phyloP scores from a whole-genome alignment of 1,140 invertebrate genomes.

The Euglossa dilemma region DNA sequence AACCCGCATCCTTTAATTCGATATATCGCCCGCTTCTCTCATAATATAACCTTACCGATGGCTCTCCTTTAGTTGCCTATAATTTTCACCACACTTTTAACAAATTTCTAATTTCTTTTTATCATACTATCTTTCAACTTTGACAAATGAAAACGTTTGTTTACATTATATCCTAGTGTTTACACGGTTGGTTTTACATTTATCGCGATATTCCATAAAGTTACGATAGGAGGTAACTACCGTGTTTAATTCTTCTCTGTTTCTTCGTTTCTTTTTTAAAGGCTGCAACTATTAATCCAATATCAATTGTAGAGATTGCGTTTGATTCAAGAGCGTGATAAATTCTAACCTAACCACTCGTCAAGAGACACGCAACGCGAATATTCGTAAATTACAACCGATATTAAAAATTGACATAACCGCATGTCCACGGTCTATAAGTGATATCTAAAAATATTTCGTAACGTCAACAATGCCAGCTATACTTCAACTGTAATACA shows the following conservation, averaged over 20 bases:
- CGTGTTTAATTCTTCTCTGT: background rate
- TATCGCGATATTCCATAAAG: too few relatives aligned
- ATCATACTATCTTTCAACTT: background rate
- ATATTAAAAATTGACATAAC: background rate
- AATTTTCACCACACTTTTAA: background rate
- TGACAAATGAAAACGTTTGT: background rate
- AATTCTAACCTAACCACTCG: background rate
- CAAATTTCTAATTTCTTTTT: background rate
- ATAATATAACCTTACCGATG: background rate
- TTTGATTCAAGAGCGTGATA: background rate
- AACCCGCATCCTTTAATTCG: slow-evolving; percentile 30
- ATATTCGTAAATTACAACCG: background rate
- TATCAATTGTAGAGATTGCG: background rate
- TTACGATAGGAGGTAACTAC: background rate
- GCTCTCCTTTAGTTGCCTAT: background rate
- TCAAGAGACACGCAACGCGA: background rate
- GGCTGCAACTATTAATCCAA: background rate
- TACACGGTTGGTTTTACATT: too few relatives aligned
- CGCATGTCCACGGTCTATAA: background rate
- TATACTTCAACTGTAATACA: background rate
- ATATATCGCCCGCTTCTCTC: background rate
- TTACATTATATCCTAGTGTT: too few relatives aligned
- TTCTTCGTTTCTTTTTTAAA: background rate
- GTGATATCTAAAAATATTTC: background rate
- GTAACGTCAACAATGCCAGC: background rate